Conservation (phyloP, 2,797 vertebrate genomes). For the Dendrocincla fuliginosa region DNA sequence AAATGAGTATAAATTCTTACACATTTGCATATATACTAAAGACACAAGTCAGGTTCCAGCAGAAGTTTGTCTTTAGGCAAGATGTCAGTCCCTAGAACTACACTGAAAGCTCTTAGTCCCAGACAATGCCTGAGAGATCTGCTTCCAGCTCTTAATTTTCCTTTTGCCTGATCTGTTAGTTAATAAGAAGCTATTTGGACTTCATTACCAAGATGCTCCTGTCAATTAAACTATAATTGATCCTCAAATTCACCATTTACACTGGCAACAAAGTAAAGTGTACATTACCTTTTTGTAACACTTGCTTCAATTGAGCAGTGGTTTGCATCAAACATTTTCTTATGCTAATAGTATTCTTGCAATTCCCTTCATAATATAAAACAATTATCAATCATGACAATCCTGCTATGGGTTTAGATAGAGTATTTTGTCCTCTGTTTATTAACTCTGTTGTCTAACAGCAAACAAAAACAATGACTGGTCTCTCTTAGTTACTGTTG, state of each 20-base stretch:
- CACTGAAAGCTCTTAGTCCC: neutral
- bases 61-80: neutral
- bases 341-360: neutral
- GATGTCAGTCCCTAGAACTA: neutral
- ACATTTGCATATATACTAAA: neutral
- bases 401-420: neutral
- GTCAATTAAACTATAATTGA: neutral
- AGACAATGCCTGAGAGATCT: neutral
- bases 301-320: neutral
- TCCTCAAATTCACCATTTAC: neutral
- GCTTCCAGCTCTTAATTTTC: neutral
- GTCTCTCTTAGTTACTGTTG: conserved; percentile 61
- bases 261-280: neutral
- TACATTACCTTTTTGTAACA: neutral
- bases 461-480: neutral
- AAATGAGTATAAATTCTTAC: neutral
- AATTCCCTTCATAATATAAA: neutral
- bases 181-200: neutral
- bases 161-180: neutral
- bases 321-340: neutral
- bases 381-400: neutral
- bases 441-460: conserved; percentile 24
- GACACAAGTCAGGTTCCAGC: neutral
- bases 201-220: neutral
- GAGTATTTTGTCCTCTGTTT: conserved; percentile 3